Evolutionary conservation across 2,888 invertebrate genomes (phyloP), one percentile per base, ranked within the genome.

Genomic region (Malthinus flaveolus): DNA sequence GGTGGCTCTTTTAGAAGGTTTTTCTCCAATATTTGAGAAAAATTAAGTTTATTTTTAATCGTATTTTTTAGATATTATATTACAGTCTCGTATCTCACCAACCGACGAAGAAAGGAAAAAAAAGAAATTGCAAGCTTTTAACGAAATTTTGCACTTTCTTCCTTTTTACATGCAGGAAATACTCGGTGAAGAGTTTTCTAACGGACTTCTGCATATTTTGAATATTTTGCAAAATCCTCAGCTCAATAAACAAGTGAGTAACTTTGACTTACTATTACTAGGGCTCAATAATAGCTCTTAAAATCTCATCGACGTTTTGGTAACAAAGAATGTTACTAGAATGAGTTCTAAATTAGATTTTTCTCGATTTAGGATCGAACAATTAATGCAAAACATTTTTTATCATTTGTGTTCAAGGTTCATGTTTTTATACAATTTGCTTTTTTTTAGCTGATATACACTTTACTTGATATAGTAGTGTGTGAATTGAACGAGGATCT

Each of bases 391-490:
- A 23, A 23, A 23, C 5, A 5, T 23, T 8, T 9, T 31, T 6
- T 15, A 57, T 1, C 6, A 32, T 32, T 45, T 7, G 10, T 33
- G 11, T 57, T 23, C 23, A 23, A 23, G 5, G 7, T 55, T 11
- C 13, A 11, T 11, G 3, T 10, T 23, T 46, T 46, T 46, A 23
- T 5, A 23, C 23, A 23, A 23, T 2, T 13, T 13, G 2, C 8
- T 31, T 82, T 63, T 36, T 73, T 73, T 61, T 59, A 78, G 86
- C 78, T 94, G 66, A 86, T 87, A 62, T 93, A 93, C 78, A 86
- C 88, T 67, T 79, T 94, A 50, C 76, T 94, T 66, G 95, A 95
- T 75, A 82, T 88, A 49, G 81, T 91, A 51, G 71, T 92, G 32
- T 78, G 84, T 49, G 90, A 92, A 78, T 78, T 93, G 59, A 93